Conservation (phyloP, 1,140 invertebrate genomes). For the Pantala flavescens region DNA sequence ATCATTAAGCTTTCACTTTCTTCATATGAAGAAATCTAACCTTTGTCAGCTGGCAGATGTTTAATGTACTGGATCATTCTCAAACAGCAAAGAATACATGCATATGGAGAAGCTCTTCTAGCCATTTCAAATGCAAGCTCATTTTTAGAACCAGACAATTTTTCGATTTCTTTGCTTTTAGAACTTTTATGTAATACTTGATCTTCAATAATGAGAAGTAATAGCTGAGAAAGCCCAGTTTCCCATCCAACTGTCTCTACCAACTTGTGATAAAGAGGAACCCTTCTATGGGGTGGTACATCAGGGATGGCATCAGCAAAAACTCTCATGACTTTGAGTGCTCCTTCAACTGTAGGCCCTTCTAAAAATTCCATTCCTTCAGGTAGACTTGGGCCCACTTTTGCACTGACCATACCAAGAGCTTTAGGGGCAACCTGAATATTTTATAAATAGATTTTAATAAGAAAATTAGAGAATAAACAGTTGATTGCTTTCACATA, state of each 20-base stretch:
- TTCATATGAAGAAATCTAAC: slow-evolving; percentile 28
- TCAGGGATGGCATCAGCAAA: slow-evolving; percentile 82
- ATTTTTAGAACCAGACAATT: slow-evolving; percentile 26
- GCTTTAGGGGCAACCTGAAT: slow-evolving; percentile 25
- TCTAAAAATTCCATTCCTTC: slow-evolving; percentile 19
- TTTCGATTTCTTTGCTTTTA: slow-evolving; percentile 31
- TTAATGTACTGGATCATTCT: slow-evolving; percentile 54
- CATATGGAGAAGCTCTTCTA: slow-evolving; percentile 49
- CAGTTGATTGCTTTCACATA: no score
- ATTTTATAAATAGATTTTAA: no score
- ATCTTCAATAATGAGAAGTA: slow-evolving; percentile 56
- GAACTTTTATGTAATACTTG: slow-evolving; percentile 41
- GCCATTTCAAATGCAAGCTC: slow-evolving; percentile 58
- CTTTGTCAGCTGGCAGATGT: slow-evolving; percentile 51
- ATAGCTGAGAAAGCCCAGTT: slow-evolving; percentile 64
- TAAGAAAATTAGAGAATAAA: no score
- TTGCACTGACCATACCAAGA: slow-evolving; percentile 36
- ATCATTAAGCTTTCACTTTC: no score
- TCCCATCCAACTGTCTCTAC: slow-evolving; percentile 56
- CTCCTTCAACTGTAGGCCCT: slow-evolving; percentile 25
- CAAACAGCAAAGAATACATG: slow-evolving; percentile 51
- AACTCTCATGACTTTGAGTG: slow-evolving; percentile 58
- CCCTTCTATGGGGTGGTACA: slow-evolving; percentile 76
- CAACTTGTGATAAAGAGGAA: slow-evolving; percentile 69
- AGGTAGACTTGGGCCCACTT: neutral